These are phyloP conservation scores for Drosophila cardini DNA, from an alignment of 1,140 invertebrate genomes.

Conservation along the genomic window DNA sequence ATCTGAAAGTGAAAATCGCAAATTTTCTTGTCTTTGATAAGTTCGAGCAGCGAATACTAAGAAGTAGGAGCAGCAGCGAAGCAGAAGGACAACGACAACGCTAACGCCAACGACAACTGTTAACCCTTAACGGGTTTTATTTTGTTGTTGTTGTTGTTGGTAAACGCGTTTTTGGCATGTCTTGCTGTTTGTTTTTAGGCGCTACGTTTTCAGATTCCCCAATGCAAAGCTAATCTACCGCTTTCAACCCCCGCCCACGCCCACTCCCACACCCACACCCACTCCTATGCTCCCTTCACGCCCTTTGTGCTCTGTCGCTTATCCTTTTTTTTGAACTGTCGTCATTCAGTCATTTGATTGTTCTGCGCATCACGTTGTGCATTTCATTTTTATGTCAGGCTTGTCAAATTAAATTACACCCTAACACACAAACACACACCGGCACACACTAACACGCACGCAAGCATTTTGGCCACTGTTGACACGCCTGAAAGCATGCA, in stretches of 20 bases:
- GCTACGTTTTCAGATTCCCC: slow-evolving; percentile 26
- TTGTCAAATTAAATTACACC: slow-evolving; percentile 77
- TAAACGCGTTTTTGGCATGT: slow-evolving; percentile 6
- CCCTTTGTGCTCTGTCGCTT: not conserved
- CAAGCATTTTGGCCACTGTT: slow-evolving; percentile 46
- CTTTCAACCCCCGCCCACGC: no score
- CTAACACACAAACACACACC: slow-evolving; percentile 28
- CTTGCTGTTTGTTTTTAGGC: slow-evolving; percentile 5
- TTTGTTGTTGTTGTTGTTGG: slow-evolving; percentile 5
- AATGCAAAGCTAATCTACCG: slow-evolving; percentile 15
- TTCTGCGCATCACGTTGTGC: slow-evolving; percentile 74
- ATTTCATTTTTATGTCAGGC: slow-evolving; percentile 77
- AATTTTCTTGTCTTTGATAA: slow-evolving; percentile 68
- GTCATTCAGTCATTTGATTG: slow-evolving; percentile 38
- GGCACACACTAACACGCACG: not conserved
- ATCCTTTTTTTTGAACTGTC: slow-evolving; percentile 5
- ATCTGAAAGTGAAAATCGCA: slow-evolving; percentile 41
- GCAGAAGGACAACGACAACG: slow-evolving; percentile 3
- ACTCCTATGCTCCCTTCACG: not conserved
- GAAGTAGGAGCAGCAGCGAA: slow-evolving; percentile 3
- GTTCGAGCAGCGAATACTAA: slow-evolving; percentile 46
- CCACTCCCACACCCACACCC: no score
- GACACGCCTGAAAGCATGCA: slow-evolving; percentile 39
- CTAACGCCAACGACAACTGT: slow-evolving; percentile 23
- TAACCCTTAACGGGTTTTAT: slow-evolving; percentile 22